Evolutionary conservation across 2,888 invertebrate genomes (phyloP), one percentile per base, ranked within the genome.

Genomic region (Acrobasis consociella): DNA sequence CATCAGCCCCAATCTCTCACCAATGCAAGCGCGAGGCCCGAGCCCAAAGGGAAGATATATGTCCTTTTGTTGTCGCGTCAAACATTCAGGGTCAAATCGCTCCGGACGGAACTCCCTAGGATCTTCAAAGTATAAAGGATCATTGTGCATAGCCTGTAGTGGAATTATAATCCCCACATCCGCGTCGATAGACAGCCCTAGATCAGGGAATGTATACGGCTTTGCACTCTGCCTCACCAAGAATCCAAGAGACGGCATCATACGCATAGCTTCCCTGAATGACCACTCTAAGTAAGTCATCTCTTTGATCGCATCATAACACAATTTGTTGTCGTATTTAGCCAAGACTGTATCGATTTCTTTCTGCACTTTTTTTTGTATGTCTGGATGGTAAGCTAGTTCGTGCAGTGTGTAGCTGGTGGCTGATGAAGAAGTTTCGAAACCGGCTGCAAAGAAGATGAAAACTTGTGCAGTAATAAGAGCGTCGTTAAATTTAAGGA

Each of bases 401-500:
- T 42, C 42, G 42, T 42, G 42, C 42, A 42, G 42, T 10, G 42
- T 42, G 11, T 42, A 42, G 7, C 77, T 76, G 11, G 83, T 77
- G 0, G 82, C 75, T 0, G 81, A 78, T 0, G 86, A 83, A 0
- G 85, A 86, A 0, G 86, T 84, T 63, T 86, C 85, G 60, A 84
- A 86, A 0, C 86, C 87, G 31, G 85, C 86, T 5, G 77, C 74
- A 52, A 79, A 77, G 63, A 80, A 80, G 17, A 80, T 68, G 46
- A 80, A 77, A 9, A 67, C 69, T 58, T 72, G 72, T n/a, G 73
- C 70, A 9, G 69, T 70, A 58, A 73, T 65, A 10, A 72, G 49
- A 2, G 63, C 49, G 2, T 66, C 66, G 42, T 65, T 65, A 49
- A 71, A 50, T 53, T 71, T 71, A 46, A 70, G 38, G 13, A 60